Evolutionary conservation across 1,140 invertebrate species (phyloP).

Genomic region (Drosophila lini): DNA sequence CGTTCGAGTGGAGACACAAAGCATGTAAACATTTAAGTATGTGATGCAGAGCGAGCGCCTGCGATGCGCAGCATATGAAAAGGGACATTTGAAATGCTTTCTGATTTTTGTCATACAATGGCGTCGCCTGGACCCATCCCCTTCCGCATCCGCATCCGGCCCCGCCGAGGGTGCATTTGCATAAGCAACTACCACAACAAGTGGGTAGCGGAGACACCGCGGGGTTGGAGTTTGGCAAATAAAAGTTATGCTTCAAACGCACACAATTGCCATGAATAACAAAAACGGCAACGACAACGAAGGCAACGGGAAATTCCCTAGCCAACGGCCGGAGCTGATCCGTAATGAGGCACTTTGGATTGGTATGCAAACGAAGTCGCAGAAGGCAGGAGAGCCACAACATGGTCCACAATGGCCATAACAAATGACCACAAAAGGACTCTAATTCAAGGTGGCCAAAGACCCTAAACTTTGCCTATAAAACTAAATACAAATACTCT

Average conservation of each 20-base stretch:
- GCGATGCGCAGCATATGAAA: constrained; percentile 78
- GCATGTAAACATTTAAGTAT: constrained; percentile 77
- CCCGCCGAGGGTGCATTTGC: constrained; percentile 38
- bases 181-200: constrained; percentile 54
- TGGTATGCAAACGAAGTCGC: constrained; percentile 64
- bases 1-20: constrained; percentile 54
- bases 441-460: constrained; percentile 4
- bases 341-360: constrained; percentile 60
- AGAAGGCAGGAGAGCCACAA: constrained; percentile 6
- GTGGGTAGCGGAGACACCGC: constrained; percentile 11
- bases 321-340: constrained; percentile 24
- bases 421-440: constrained; percentile 10
- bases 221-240: constrained; percentile 38
- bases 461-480: neutral
- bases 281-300: constrained; percentile 29
- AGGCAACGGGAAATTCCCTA: constrained; percentile 19
- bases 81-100: constrained; percentile 73
- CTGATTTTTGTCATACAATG: constrained; percentile 74
- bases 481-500: neutral
- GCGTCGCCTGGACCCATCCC: constrained; percentile 9
- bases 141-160: neutral
- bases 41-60: constrained; percentile 52
- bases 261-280: constrained; percentile 73
- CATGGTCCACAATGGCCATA: constrained; percentile 21
- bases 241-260: constrained; percentile 69